A percentile compares a stretch with the other conserved stretches of the same genome.
Conservation (phyloP, 92 coral and sea anemone genomes). For the Palythoa grandiflora region DNA sequence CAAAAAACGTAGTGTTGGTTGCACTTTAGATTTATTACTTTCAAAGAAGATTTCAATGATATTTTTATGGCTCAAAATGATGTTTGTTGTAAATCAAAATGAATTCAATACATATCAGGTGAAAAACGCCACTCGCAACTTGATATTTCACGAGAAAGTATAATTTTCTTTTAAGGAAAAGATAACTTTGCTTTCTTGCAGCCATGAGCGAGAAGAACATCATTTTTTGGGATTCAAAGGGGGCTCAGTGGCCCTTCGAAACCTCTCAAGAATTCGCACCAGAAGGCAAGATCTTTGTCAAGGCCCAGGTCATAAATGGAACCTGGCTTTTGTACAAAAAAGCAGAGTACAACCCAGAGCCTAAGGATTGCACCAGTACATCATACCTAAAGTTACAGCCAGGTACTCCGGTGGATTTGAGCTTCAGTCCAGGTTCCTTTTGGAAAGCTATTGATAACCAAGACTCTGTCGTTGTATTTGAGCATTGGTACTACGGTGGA, state of each 20-base stretch:
- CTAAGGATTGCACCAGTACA: background rate
- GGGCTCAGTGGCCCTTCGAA: background rate
- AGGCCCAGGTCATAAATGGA: background rate
- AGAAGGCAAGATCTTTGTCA: background rate
- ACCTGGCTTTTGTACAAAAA: slow-evolving; percentile 32
- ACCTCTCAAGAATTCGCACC: background rate
- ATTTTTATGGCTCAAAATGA: too few relatives aligned
- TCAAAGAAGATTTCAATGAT: too few relatives aligned
- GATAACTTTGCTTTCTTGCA: background rate
- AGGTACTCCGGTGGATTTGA: background rate
- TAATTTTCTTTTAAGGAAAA: too few relatives aligned
- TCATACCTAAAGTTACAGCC: background rate
- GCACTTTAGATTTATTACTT: too few relatives aligned
- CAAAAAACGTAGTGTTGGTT: too few relatives aligned
- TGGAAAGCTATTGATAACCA: slow-evolving; percentile 32
- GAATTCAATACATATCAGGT: too few relatives aligned
- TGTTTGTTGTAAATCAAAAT: too few relatives aligned
- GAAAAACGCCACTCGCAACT: too few relatives aligned
- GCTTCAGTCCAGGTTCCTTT: background rate
- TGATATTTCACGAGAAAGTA: too few relatives aligned
- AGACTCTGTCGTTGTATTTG: slow-evolving; percentile 20
- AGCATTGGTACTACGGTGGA: slow-evolving; percentile 28
- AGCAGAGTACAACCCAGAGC: background rate
- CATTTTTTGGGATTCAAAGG: background rate
- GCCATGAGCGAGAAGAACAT: background rate